A percentile compares a stretch with the other conserved stretches of the same genome.
These are phyloP conservation scores for Himantopus leucocephalus DNA, from an alignment of 2,113 vertebrate species.

Conservation along the genomic window DNA sequence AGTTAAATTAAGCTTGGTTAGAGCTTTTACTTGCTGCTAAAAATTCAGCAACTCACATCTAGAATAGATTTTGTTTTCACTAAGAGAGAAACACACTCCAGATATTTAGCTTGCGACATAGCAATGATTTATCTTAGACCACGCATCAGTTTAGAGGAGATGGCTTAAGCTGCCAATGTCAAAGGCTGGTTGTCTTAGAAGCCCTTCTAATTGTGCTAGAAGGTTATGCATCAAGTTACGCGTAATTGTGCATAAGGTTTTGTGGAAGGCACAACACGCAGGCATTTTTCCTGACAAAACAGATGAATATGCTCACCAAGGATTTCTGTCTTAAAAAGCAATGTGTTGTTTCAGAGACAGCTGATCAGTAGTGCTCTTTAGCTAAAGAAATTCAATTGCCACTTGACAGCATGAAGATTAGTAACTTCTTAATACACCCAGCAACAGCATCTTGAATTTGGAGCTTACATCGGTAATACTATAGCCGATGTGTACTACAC, in stretches of 20 bases:
- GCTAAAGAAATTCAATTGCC: not conserved
- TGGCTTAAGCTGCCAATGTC: not conserved
- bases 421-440: not conserved
- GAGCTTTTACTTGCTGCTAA: not conserved
- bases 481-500: too few species aligned
- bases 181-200: not conserved
- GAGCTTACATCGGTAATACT: not conserved
- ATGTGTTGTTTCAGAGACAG: not conserved
- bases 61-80: slow-evolving; percentile 12
- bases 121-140: not conserved
- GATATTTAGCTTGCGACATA: not conserved
- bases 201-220: not conserved
- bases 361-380: not conserved
- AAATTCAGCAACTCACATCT: not conserved
- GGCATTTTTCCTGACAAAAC: not conserved
- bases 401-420: not conserved
- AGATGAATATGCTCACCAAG: not conserved
- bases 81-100: not conserved
- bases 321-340: not conserved
- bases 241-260: not conserved
- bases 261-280: not conserved
- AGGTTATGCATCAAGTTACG: not conserved
- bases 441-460: not conserved
- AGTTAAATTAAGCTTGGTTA: not conserved
- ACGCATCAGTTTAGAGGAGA: not conserved